These are phyloP conservation scores for Hafferia zeledoni DNA, from an alignment of 2,797 vertebrate genomes.

Conservation along the genomic window DNA sequence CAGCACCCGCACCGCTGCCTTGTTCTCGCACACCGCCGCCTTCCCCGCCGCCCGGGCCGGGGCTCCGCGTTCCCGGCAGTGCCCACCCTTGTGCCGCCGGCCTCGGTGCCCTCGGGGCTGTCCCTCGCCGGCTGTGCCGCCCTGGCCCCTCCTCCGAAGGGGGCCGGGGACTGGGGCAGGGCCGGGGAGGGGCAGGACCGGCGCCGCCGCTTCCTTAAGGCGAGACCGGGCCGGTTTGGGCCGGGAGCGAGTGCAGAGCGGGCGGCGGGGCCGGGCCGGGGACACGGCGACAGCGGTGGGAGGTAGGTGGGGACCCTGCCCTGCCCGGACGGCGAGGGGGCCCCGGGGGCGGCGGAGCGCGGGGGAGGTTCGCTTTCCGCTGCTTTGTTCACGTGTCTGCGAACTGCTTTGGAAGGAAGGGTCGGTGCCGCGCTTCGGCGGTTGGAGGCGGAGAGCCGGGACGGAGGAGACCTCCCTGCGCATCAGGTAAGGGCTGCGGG, in stretches of 20 bases:
- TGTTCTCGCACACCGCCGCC: background rate
- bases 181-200: background rate
- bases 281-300: too few relatives aligned
- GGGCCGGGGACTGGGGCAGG: background rate
- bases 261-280: background rate
- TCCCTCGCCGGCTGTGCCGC: background rate
- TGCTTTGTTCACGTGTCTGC: background rate
- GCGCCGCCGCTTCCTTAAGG: slow-evolving; percentile 8
- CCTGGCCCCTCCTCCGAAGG: slow-evolving; percentile 55
- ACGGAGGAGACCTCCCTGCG: background rate
- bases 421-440: background rate
- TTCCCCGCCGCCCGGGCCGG: background rate
- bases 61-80: too few relatives aligned
- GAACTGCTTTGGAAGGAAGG: background rate
- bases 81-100: background rate
- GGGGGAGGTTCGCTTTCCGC: background rate
- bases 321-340: background rate
- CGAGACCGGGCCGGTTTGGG: background rate
- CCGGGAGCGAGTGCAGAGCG: background rate
- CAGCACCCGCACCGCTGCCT: background rate
- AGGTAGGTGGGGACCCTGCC: background rate
- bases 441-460: background rate
- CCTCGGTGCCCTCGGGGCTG: background rate
- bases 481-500: background rate
- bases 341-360: background rate